A percentile compares a stretch with the other conserved stretches of the same genome.
These are phyloP conservation scores for Syngnathus floridae DNA, from an alignment of 2,113 vertebrate genomes.

Conservation along the genomic window DNA sequence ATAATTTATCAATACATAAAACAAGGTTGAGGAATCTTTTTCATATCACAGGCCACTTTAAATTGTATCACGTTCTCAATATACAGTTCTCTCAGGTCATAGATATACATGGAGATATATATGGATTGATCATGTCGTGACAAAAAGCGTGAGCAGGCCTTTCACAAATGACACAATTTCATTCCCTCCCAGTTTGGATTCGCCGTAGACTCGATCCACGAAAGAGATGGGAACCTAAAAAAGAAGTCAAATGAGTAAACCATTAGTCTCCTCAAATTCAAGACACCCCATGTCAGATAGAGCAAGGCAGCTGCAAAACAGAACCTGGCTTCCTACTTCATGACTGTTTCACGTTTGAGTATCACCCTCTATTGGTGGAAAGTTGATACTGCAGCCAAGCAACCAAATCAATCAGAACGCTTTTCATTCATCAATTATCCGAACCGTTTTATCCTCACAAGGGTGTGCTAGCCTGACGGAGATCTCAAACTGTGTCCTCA, in stretches of 20 bases:
- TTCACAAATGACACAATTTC: conserved; percentile 94
- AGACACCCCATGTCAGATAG: too few species aligned
- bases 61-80: background rate
- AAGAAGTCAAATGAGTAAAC: background rate
- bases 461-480: too few species aligned
- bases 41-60: background rate
- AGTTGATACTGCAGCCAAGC: too few species aligned
- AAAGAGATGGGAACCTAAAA: conserved; percentile 94
- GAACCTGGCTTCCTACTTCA: too few species aligned
- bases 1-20: background rate
- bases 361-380: too few species aligned
- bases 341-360: too few species aligned
- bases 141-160: conserved; percentile 90
- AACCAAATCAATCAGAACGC: too few species aligned
- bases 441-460: too few species aligned
- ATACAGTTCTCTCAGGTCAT: background rate
- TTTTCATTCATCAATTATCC: too few species aligned
- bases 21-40: background rate
- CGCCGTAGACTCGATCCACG: conserved; percentile 97
- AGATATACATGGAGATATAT: background rate
- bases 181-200: conserved; percentile 96
- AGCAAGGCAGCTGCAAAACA: too few species aligned
- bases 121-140: conserved; percentile 78
- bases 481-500: too few species aligned
- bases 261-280: too few species aligned